phyloP scores from a whole-genome alignment of 2,797 vertebrate species.

The Clarias laeviceps region DNA sequence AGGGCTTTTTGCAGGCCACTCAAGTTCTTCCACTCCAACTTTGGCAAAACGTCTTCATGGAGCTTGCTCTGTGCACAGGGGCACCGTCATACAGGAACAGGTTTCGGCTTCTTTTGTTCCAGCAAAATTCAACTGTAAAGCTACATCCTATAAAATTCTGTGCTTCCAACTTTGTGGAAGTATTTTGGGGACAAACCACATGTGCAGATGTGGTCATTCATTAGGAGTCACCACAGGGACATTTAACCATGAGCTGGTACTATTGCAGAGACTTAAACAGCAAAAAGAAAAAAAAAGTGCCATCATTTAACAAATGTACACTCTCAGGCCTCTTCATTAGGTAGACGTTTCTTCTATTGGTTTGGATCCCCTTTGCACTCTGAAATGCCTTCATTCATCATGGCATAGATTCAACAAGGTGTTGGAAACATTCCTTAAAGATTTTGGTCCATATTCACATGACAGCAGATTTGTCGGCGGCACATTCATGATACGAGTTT shows the following conservation, averaged over 20 bases:
- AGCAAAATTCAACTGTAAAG: not conserved
- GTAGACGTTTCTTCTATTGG: too few relatives aligned
- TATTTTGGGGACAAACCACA: not conserved
- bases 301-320: too few relatives aligned
- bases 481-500: conserved; percentile 45
- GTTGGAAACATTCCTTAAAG: too few relatives aligned
- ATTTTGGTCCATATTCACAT: too few relatives aligned
- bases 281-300: too few relatives aligned
- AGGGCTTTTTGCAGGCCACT: not conserved
- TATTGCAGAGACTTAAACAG: too few relatives aligned
- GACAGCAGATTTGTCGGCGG: conserved; percentile 52
- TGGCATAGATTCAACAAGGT: too few relatives aligned
- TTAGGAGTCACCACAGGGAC: too few relatives aligned
- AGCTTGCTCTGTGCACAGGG: not conserved
- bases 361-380: too few relatives aligned
- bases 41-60: not conserved
- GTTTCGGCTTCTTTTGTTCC: not conserved
- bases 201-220: not conserved
- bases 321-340: too few relatives aligned
- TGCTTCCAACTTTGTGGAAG: not conserved
- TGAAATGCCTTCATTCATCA: too few relatives aligned
- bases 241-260: too few relatives aligned
- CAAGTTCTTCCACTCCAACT: not conserved
- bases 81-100: not conserved
- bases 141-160: not conserved